phyloP scores from a whole-genome alignment of 2,797 vertebrate genomes.

The Leptodactylus fallax region DNA sequence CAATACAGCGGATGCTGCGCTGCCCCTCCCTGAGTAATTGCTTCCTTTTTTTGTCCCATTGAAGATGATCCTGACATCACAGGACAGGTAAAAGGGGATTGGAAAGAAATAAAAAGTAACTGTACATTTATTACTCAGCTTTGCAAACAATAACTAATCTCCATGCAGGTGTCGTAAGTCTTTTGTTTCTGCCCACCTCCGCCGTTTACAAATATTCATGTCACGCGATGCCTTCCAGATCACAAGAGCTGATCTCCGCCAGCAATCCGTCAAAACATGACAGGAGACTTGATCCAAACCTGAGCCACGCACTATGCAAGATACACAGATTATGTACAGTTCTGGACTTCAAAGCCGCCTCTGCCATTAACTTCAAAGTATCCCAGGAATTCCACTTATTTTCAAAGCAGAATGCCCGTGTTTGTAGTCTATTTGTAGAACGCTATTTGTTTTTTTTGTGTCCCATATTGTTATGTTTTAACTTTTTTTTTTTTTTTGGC shows the following conservation, averaged over 20 bases:
- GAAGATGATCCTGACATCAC: constrained; percentile 15
- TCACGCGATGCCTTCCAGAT: constrained; percentile 51
- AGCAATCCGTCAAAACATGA: constrained; percentile 49
- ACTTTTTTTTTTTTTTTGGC: neutral
- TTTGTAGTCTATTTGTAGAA: constrained; percentile 52
- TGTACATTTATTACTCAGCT: neutral
- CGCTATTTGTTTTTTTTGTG: constrained; percentile 20
- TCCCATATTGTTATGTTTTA: neutral
- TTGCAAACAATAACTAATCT: constrained; percentile 12
- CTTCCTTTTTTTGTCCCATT: constrained; percentile 1
- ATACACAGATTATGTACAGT: constrained; percentile 69
- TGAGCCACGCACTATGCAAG: constrained; percentile 61
- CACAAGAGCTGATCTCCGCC: constrained; percentile 39
- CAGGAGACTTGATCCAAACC: constrained; percentile 28
- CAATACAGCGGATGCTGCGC: neutral
- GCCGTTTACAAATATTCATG: constrained; percentile 46
- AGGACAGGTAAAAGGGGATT: neutral
- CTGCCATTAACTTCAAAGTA: constrained; percentile 64
- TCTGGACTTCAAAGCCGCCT: constrained; percentile 70
- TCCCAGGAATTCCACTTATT: constrained; percentile 67
- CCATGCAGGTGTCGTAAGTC: constrained; percentile 27
- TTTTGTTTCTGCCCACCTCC: constrained; percentile 14
- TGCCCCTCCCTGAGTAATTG: neutral
- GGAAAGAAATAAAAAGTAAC: constrained; percentile 17
- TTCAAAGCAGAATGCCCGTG: constrained; percentile 59